Conservation (phyloP, 2,888 invertebrate species). For the Seira musarum region DNA sequence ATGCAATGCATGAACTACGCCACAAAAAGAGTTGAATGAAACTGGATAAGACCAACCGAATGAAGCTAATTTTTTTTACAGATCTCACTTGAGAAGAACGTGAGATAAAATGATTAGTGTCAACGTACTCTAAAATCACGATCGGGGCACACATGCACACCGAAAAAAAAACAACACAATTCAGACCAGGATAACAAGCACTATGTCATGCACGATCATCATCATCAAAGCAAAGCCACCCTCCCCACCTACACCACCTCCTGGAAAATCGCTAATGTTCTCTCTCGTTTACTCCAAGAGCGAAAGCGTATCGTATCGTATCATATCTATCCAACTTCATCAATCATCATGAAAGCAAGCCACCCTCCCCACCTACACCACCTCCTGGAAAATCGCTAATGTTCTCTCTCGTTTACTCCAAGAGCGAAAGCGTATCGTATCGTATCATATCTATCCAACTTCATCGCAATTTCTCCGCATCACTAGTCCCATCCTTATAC, state of each 20-base stretch:
- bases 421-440: neutral
- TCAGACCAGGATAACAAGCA: neutral
- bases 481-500: conserved; percentile 2
- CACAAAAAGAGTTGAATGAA: too few species aligned
- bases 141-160: too few species aligned
- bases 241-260: neutral
- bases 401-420: conserved; percentile 6
- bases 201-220: neutral
- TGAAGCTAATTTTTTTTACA: too few species aligned
- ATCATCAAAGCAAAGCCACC: neutral
- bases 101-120: neutral
- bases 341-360: neutral
- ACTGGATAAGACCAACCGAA: too few species aligned
- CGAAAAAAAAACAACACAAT: neutral
- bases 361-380: neutral
- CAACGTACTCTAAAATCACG: neutral
- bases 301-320: neutral
- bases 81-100: neutral
- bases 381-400: conserved; percentile 6
- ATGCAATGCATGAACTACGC: too few species aligned
- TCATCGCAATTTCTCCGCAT: conserved; percentile 7
- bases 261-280: conserved; percentile 6
- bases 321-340: neutral
- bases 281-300: neutral
- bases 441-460: neutral